A percentile compares a stretch with the other conserved stretches of the same genome.
These are phyloP conservation scores for Callorhinus ursinus DNA, from an alignment of 2,113 vertebrate species.

Conservation along the genomic window DNA sequence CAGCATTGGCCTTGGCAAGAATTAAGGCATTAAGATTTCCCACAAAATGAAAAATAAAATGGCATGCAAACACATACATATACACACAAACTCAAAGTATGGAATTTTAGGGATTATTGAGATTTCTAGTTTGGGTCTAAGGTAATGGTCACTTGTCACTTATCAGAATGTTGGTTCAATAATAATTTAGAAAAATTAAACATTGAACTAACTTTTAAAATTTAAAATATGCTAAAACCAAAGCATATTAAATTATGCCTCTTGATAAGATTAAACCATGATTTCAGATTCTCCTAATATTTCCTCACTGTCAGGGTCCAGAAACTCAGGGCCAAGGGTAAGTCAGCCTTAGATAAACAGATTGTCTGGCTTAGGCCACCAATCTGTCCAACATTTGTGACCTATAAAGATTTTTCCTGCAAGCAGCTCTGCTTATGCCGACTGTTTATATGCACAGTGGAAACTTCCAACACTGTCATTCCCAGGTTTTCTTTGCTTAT, in stretches of 20 bases:
- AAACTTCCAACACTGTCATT: conserved; percentile 78
- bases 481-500: conserved; percentile 80
- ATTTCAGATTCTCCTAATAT: conserved; percentile 64
- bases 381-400: conserved; percentile 81
- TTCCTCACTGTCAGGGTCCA: conserved; percentile 63
- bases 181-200: conserved; percentile 25
- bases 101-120: not conserved
- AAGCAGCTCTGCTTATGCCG: conserved; percentile 74
- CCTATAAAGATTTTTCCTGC: conserved; percentile 77
- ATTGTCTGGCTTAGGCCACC: conserved; percentile 78
- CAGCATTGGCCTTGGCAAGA: not conserved
- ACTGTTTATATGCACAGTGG: conserved; percentile 77
- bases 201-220: not conserved
- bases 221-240: conserved; percentile 7
- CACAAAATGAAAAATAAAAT: conserved; percentile 37
- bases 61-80: not conserved
- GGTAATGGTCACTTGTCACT: not conserved
- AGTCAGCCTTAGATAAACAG: conserved; percentile 81
- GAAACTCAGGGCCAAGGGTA: conserved; percentile 75
- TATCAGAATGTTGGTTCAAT: conserved; percentile 13
- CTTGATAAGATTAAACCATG: conserved; percentile 56
- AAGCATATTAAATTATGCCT: conserved; percentile 46
- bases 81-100: not conserved
- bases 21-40: not conserved
- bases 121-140: not conserved